A percentile compares a stretch with the other conserved stretches of the same genome.
phyloP scores from a whole-genome alignment of 2,797 vertebrate species.

The Channa striata region DNA sequence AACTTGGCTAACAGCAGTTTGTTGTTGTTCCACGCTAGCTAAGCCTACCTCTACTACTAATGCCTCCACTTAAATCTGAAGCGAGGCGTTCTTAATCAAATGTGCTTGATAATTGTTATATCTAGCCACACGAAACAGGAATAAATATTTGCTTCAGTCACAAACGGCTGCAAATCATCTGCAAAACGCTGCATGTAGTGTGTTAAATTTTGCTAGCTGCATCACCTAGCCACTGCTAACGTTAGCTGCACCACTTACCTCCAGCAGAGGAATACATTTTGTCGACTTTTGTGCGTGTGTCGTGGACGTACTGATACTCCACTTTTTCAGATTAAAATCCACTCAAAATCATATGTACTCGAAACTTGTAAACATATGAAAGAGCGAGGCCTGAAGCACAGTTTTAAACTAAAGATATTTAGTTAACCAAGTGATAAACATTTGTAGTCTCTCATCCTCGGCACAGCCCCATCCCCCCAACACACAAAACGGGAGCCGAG shows the following conservation, averaged over 20 bases:
- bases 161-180: not conserved
- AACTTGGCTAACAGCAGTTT: slow-evolving; percentile 72
- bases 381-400: slow-evolving; percentile 36
- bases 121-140: not conserved
- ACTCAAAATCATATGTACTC: slow-evolving; percentile 78
- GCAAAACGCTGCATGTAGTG: slow-evolving; percentile 12
- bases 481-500: slow-evolving; percentile 74
- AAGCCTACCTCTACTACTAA: slow-evolving; percentile 58
- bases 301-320: slow-evolving; percentile 75
- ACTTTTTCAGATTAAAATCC: slow-evolving; percentile 64
- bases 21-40: slow-evolving; percentile 76
- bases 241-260: slow-evolving; percentile 82
- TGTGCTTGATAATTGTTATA: not conserved
- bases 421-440: slow-evolving; percentile 80
- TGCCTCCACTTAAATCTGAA: slow-evolving; percentile 35
- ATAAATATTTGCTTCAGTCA: not conserved
- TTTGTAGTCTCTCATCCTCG: slow-evolving; percentile 83
- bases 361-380: slow-evolving; percentile 39
- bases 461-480: slow-evolving; percentile 86
- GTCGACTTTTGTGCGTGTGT: slow-evolving; percentile 76
- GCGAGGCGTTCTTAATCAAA: slow-evolving; percentile 19
- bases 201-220: slow-evolving; percentile 50
- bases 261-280: slow-evolving; percentile 87
- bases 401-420: slow-evolving; percentile 62
- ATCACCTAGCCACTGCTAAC: slow-evolving; percentile 69